Evolutionary conservation across 2,113 vertebrate species (phyloP), one percentile per base, ranked within the genome.

Genomic region (Suncus etruscus): DNA sequence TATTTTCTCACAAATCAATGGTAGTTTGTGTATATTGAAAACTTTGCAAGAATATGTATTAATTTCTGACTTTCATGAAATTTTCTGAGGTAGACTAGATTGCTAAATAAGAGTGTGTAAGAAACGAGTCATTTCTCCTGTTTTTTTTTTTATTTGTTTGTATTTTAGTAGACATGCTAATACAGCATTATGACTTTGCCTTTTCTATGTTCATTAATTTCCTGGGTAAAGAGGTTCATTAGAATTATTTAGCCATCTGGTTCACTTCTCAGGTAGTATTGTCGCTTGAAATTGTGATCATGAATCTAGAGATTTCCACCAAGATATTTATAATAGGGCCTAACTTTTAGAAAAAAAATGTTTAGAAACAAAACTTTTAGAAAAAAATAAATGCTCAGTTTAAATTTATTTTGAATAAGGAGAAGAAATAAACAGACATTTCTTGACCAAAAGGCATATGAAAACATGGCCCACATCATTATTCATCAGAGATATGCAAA

Each of bases 41-140:
- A 87, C 54, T 76, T 66, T 51, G 16, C 3, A 50, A 18, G 8
- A 14, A 45, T 83, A 73, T 9, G 22, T 73, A 24, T 18, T 61
- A 32, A 68, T 83, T 58, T 79, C 47, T 90, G 76, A 47, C 48
- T 79, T 39, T 74, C 24, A 39, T 74, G 32, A 85, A 76, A 70
- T 80, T 11, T 63, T 27, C 32, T 61, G n/a, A 74, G 66, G 11
- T 79, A 29, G 11, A 20, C 20, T 11, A 14, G 73, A 50, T 18
- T 48, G 25, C 48, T 39, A 0, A 2, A 11, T 22, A 50, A 76
- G 24, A 6, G 39, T 31, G 7, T 22, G 14, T 75, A n/a, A 16
- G 45, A 51, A 16, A 16, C 7, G 25, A 66, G 18, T 27, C 7
- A 27, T 11, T 66, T 66, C 24, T 66, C 11, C 8, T 27, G 25